Evolutionary conservation across 1,140 invertebrate species (phyloP).

Genomic region (Rhizoglyphus robini): DNA sequence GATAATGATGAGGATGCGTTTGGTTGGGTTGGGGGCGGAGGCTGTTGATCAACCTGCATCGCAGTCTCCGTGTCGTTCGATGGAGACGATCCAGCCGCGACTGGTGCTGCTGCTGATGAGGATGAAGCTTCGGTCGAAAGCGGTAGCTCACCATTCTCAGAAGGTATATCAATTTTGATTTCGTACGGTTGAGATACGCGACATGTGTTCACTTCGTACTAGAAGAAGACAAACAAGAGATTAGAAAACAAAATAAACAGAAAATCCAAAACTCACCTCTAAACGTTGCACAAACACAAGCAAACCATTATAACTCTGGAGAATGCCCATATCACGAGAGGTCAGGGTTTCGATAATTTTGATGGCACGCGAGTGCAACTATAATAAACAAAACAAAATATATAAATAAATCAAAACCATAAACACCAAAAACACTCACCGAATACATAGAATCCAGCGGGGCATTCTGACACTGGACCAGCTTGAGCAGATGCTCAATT

Average conservation of each 20-base stretch:
- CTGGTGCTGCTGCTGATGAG: no score
- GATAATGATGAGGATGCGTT: no score
- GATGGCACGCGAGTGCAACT: not conserved
- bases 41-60: no score
- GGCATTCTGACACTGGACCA: not conserved
- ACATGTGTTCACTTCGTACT: not conserved
- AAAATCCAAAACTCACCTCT: no score
- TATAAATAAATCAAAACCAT: not conserved
- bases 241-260: no score
- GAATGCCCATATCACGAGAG: not conserved
- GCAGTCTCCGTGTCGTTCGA: not conserved
- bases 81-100: no score
- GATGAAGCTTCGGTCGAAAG: not conserved
- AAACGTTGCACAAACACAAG: not conserved
- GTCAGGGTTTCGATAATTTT: not conserved
- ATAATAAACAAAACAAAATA: not conserved
- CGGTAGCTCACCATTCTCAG: not conserved
- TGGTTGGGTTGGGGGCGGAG: no score
- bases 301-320: not conserved
- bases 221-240: no score
- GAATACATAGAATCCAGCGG: not conserved
- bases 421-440: not conserved
- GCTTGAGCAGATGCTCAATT: not conserved
- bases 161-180: not conserved
- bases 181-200: not conserved